phyloP scores from a whole-genome alignment of 2,113 vertebrate genomes.

The Nycticorax nycticorax region DNA sequence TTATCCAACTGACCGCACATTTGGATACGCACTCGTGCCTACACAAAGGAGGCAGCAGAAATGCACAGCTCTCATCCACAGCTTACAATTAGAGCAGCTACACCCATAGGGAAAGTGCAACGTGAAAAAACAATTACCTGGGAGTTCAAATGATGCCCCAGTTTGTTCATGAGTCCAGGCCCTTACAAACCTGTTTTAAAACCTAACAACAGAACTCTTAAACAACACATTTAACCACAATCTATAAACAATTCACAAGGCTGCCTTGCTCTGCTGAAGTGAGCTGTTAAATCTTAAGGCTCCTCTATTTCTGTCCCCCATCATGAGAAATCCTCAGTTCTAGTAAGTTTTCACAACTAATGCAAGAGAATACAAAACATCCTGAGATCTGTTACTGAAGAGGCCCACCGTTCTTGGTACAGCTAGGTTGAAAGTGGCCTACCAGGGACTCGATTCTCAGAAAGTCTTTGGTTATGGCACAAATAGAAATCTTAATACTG shows the following conservation, averaged over 20 bases:
- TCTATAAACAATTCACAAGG: background rate
- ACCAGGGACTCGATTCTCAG: too few relatives aligned
- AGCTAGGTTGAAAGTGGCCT: fast-evolving
- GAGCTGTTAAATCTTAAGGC: background rate
- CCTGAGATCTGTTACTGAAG: background rate
- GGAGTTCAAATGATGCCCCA: background rate
- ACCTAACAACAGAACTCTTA: background rate
- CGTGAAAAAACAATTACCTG: background rate
- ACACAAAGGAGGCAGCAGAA: background rate
- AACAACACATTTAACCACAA: background rate
- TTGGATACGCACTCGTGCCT: background rate
- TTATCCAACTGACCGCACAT: background rate
- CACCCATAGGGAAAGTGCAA: background rate
- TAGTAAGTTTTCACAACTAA: background rate
- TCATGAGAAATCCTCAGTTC: background rate
- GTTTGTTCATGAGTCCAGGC: background rate
- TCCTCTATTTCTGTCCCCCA: background rate
- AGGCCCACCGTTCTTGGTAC: background rate
- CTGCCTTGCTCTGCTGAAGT: background rate
- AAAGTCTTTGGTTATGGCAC: background rate
- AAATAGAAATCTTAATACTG: background rate
- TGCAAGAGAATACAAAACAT: background rate
- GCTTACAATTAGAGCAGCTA: background rate
- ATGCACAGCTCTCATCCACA: background rate
- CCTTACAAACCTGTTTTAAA: background rate